Conservation (phyloP, 2,797 vertebrate genomes). For the Syndactyla subalaris region DNA sequence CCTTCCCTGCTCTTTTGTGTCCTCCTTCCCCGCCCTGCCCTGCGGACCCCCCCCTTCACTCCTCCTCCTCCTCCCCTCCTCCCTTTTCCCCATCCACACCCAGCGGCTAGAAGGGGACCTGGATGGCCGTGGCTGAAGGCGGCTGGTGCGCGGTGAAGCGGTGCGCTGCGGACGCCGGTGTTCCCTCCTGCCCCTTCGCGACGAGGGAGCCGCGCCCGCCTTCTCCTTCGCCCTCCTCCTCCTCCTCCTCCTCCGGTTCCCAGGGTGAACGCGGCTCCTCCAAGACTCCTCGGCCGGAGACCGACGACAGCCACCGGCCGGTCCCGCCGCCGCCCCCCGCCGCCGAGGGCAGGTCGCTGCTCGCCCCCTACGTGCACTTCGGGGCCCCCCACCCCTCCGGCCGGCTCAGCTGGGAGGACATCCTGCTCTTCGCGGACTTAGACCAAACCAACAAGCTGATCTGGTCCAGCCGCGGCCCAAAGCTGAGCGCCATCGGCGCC, state of each 20-base stretch:
- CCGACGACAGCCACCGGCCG: conserved; percentile 81
- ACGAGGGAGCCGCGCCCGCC: conserved; percentile 76
- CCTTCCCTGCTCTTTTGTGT: conserved; percentile 32
- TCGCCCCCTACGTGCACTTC: conserved; percentile 87
- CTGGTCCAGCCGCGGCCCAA: conserved; percentile 87
- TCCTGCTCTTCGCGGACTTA: conserved; percentile 93
- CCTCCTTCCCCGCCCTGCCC: conserved; percentile 46
- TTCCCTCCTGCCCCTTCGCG: conserved; percentile 80
- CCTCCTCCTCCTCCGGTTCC: conserved; percentile 61
- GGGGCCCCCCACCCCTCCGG: conserved; percentile 84
- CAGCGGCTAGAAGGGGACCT: conserved; percentile 66
- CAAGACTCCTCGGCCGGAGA: conserved; percentile 82
- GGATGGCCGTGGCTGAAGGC: conserved; percentile 97
- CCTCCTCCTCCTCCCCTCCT: neutral
- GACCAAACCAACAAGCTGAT: conserved; percentile 94
- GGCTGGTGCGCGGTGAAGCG: conserved; percentile 95
- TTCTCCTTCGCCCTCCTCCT: conserved; percentile 60
- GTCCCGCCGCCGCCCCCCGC: conserved; percentile 43
- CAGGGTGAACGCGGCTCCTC: conserved; percentile 80
- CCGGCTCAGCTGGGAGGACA: conserved; percentile 86
- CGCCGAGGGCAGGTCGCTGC: conserved; percentile 79
- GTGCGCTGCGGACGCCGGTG: conserved; percentile 85
- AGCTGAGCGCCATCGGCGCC: conserved; percentile 85
- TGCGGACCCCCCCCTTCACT: neutral
- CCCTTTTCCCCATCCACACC: conserved; percentile 4